Evolutionary conservation across 1,140 invertebrate genomes (phyloP), one percentile per base, ranked within the genome.

Genomic region (Palaemon carinicauda): DNA sequence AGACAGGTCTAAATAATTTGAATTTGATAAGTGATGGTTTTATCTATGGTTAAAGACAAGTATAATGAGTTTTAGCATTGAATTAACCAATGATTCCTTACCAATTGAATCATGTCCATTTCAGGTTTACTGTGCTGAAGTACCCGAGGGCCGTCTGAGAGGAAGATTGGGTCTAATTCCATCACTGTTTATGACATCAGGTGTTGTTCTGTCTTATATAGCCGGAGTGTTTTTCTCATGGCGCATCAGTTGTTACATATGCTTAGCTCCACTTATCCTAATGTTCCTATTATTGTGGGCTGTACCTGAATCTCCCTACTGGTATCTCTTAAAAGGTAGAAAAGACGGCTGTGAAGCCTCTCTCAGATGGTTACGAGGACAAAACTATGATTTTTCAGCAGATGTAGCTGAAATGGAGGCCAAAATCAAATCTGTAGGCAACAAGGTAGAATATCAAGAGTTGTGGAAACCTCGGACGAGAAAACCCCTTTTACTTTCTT

Each of bases 221-320:
- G 29, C 81, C 0, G 87, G 87, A 5, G 77, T 31, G 1, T 65
- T 65, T n/a, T 73, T 81, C 12, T 41, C 78, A 24, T 88, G 87
- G 87, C 81, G 82, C 1, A 50, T 77, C 51, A 80, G 81, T 53
- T 80, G 81, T 33, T 85, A 80, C 24, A 21, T 88, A 21, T 84
- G 60, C 33, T 54, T 52, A 1, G 69, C 69, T 17, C 82, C 82
- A 5, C 17, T 19, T 17, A 0, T 84, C 7, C 19, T 85, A 9
- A 73, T 69, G 1, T 53, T 77, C 52, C n/a, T n/a, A 24, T 53
- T 33, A 14, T 24, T 88, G 33, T 31, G 69, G 0, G n/a, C 75
- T 15, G 51, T 81, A n/a, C 87, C 87, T 1, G 87, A 88, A 33
- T 80, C 87, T 14, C 87, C 87, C 1, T 85, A 88, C 41, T 88